These are phyloP conservation scores for Drosophila phalerata DNA, from an alignment of 2,888 invertebrate species.

Conservation along the genomic window DNA sequence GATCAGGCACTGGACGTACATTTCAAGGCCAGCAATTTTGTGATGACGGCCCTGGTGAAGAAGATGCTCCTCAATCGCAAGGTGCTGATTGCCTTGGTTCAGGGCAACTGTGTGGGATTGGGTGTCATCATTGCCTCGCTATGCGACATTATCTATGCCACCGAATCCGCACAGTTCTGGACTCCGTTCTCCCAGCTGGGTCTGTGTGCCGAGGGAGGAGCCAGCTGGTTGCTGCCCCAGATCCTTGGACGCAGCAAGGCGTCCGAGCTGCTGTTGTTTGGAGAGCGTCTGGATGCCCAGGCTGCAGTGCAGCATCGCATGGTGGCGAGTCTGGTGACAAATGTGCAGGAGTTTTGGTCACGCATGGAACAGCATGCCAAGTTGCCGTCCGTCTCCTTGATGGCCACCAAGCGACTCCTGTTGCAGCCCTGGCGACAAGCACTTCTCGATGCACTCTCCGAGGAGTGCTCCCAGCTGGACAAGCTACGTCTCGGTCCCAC, in stretches of 20 bases:
- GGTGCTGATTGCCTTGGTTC: slow-evolving; percentile 93
- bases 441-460: slow-evolving; percentile 88
- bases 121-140: slow-evolving; percentile 91
- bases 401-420: slow-evolving; percentile 90
- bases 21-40: slow-evolving; percentile 73
- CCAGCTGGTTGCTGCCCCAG: slow-evolving; percentile 93
- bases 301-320: slow-evolving; percentile 93
- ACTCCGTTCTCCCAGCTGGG: slow-evolving; percentile 96
- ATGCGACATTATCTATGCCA: slow-evolving; percentile 95
- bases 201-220: slow-evolving; percentile 94
- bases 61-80: slow-evolving; percentile 95
- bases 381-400: slow-evolving; percentile 87
- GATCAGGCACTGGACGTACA: slow-evolving; percentile 72
- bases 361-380: slow-evolving; percentile 87
- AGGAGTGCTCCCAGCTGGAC: slow-evolving; percentile 89
- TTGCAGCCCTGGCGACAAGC: slow-evolving; percentile 87
- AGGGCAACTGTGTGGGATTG: slow-evolving; percentile 97
- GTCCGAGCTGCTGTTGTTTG: slow-evolving; percentile 88
- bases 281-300: slow-evolving; percentile 91
- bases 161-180: slow-evolving; percentile 93
- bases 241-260: slow-evolving; percentile 93
- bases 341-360: slow-evolving; percentile 88
- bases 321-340: slow-evolving; percentile 90
- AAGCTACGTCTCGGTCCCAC: slow-evolving; percentile 36
- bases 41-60: slow-evolving; percentile 88